phyloP scores from a whole-genome alignment of 2,797 vertebrate species.

The Cossypha dichroa region DNA sequence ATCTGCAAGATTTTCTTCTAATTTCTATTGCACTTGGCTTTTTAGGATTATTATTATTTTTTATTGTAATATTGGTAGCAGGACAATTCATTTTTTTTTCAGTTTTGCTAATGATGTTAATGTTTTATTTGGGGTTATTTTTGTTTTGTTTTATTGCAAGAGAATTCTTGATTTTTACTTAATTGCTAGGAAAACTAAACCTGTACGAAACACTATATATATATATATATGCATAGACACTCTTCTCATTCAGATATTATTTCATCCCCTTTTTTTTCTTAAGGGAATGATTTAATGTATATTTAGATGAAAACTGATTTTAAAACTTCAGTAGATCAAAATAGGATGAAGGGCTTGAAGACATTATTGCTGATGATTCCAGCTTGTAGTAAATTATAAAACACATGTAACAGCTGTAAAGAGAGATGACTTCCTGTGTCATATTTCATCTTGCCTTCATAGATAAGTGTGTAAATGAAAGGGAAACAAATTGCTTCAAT shows the following conservation, averaged over 20 bases:
- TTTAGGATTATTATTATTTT: neutral
- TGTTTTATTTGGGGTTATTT: neutral
- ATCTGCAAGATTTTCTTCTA: neutral
- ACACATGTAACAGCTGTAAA: constrained; percentile 49
- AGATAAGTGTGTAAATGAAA: constrained; percentile 72
- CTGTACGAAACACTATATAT: neutral
- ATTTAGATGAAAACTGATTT: constrained; percentile 53
- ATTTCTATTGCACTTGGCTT: neutral
- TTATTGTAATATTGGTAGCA: neutral
- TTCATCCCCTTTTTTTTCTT: neutral
- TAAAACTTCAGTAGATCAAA: constrained; percentile 60
- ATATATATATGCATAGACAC: neutral
- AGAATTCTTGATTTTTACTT: neutral
- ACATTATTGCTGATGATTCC: constrained; percentile 69
- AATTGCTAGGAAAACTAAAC: neutral
- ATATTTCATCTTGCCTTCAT: constrained; percentile 55
- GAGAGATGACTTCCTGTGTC: constrained; percentile 44
- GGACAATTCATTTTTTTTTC: neutral
- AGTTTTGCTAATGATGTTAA: neutral
- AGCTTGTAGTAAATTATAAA: constrained; percentile 70
- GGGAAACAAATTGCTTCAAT: constrained; percentile 67
- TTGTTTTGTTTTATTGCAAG: neutral
- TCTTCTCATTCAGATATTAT: neutral
- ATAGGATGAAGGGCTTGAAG: constrained; percentile 42
- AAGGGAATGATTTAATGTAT: neutral